Evolutionary conservation across 2,888 invertebrate genomes (phyloP), one percentile per base, ranked within the genome.

Genomic region (Acleris literana): DNA sequence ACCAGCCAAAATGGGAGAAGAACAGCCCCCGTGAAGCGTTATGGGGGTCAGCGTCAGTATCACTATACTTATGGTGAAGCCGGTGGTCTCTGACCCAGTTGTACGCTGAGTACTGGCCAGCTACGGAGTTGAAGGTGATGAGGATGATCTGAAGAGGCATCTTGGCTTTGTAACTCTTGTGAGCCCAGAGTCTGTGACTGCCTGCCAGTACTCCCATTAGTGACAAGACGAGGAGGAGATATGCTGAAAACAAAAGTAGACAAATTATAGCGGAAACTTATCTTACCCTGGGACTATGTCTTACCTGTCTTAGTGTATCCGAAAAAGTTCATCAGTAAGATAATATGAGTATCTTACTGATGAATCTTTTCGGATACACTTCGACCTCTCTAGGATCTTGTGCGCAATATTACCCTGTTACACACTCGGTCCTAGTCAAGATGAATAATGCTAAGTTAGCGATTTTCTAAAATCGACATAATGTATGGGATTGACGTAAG

Each of bases 1-100:
- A 84, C 97, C 97, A 97, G 16, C 97, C 97, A 57, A 97, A 92
- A 81, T 97, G 97, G 0, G 97, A 93, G 83, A 96, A 97, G 91
- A 97, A 97, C 85, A 97, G 96, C 1, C 97, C 97, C 58, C 96
- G 90, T 7, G 78, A 94, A 1, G 96, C 95, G 76, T 96, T 96
- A 79, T 96, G 96, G 0, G 96, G 96, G 81, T 84, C 84, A 1
- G 77, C 82, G 46, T 84, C 82, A 0, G 84, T 84, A 54, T 84
- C 84, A 33, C 64, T 76, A 88, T 94, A 96, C 77, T 96, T 96
- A 85, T 97, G 96, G 77, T 97, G 95, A 13, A 95, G 93, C 51
- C 95, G 86, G 78, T 94, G 94, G 69, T 94, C 94, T 71, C 94
- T 87, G 5, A 93, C 92, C 94, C 94, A 95, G 63, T 93, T 93